These are phyloP conservation scores for Urocynchramus pylzowi DNA, from an alignment of 2,113 vertebrate species.

Conservation along the genomic window DNA sequence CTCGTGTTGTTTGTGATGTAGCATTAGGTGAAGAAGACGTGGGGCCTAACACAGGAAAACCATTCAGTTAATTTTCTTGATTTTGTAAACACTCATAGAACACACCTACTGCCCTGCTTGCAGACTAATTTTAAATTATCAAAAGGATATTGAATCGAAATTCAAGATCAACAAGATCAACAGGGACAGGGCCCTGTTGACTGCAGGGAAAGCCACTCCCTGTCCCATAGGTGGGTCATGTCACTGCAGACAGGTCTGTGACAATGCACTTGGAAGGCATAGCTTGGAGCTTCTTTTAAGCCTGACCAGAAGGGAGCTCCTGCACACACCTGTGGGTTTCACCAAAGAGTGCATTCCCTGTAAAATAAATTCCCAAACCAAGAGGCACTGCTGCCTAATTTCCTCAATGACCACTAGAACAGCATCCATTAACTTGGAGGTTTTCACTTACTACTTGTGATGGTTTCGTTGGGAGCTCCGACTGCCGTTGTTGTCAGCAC, in stretches of 20 bases:
- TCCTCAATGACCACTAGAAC: background rate
- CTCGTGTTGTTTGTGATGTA: background rate
- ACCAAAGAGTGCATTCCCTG: background rate
- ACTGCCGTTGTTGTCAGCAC: fast-evolving
- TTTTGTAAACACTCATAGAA: background rate
- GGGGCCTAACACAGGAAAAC: background rate
- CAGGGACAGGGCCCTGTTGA: background rate
- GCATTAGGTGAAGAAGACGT: fast-evolving
- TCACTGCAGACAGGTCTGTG: background rate
- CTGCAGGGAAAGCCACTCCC: background rate
- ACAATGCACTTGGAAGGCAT: fast-evolving
- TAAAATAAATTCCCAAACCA: background rate
- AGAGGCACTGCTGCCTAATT: background rate
- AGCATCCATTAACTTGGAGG: background rate
- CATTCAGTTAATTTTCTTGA: background rate
- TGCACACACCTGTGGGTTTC: background rate
- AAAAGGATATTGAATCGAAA: background rate
- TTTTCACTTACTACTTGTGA: background rate
- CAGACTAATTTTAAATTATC: background rate
- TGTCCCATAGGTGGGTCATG: background rate
- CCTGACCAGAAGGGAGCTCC: background rate
- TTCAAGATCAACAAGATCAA: background rate
- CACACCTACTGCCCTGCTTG: background rate
- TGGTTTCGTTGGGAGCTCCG: background rate
- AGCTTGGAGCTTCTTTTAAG: background rate